Conservation (phyloP, 2,888 invertebrate genomes). For the Diarsia mendica region DNA sequence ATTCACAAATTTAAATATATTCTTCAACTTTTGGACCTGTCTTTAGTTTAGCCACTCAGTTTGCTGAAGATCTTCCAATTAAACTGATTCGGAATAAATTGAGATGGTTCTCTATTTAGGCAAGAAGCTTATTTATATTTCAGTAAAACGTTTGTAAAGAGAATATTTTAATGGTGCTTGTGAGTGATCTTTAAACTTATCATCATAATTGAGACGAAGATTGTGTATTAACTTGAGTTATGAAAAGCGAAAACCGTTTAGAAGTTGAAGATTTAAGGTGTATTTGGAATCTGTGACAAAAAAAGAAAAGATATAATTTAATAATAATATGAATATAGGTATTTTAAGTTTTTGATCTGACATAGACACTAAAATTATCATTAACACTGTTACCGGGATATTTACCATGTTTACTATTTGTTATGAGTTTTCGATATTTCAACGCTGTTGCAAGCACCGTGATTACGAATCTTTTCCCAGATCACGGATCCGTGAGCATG, state of each 20-base stretch:
- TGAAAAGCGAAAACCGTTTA: constrained; percentile 10
- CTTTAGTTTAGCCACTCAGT: constrained; percentile 37
- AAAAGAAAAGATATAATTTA: neutral
- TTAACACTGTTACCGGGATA: no score
- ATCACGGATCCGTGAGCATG: no score
- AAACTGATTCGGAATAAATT: constrained; percentile 40
- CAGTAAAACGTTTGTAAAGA: constrained; percentile 37
- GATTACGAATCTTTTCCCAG: no score
- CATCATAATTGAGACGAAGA: constrained; percentile 30
- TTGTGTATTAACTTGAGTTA: constrained; percentile 26
- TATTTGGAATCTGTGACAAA: neutral
- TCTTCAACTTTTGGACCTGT: constrained; percentile 33
- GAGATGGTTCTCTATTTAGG: constrained; percentile 27
- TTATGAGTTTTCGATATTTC: no score
- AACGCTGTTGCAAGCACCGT: no score
- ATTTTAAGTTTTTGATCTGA: no score
- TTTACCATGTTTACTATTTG: no score
- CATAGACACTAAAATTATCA: no score
- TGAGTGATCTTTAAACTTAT: constrained; percentile 34
- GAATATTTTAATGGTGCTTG: constrained; percentile 44
- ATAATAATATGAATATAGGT: no score
- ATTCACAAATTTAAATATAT: constrained; percentile 46
- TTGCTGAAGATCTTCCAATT: constrained; percentile 52
- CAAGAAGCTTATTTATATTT: constrained; percentile 50
- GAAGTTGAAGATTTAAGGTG: neutral